phyloP scores from a whole-genome alignment of 2,113 vertebrate genomes.

The Tachycineta bicolor region DNA sequence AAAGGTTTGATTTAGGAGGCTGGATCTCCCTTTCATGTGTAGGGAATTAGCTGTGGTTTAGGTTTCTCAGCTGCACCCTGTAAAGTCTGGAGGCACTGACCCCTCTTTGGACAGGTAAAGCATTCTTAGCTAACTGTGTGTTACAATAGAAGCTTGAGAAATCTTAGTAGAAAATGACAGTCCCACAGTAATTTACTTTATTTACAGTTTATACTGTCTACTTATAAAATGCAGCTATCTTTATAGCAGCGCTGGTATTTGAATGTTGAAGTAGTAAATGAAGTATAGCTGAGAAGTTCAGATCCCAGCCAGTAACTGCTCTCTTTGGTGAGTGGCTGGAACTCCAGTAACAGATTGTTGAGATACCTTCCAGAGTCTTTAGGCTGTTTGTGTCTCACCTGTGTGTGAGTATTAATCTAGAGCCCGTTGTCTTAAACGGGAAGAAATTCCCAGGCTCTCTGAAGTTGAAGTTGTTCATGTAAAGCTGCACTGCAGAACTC shows the following conservation, averaged over 20 bases:
- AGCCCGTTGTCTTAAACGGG: background rate
- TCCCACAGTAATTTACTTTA: background rate
- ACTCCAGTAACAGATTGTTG: background rate
- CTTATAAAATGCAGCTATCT: background rate
- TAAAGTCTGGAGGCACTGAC: background rate
- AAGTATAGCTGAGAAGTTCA: background rate
- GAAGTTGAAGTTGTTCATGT: background rate
- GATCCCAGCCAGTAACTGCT: background rate
- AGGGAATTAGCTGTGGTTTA: background rate
- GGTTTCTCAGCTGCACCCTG: background rate
- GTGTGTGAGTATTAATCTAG: background rate
- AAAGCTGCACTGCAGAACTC: background rate
- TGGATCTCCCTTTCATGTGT: accelerated
- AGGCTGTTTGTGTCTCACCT: background rate
- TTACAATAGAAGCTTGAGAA: background rate
- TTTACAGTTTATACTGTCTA: background rate
- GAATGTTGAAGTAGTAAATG: background rate
- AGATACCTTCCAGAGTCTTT: background rate
- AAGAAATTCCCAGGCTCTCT: background rate
- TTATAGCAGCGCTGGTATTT: background rate
- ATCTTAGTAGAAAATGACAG: background rate
- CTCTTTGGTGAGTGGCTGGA: background rate
- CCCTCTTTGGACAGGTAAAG: background rate
- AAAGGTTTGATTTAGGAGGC: background rate
- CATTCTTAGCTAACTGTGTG: accelerated